A percentile compares a stretch with the other conserved stretches of the same genome.
Conservation (phyloP, 2,797 vertebrate species). For the Cyclopterus lumpus region DNA sequence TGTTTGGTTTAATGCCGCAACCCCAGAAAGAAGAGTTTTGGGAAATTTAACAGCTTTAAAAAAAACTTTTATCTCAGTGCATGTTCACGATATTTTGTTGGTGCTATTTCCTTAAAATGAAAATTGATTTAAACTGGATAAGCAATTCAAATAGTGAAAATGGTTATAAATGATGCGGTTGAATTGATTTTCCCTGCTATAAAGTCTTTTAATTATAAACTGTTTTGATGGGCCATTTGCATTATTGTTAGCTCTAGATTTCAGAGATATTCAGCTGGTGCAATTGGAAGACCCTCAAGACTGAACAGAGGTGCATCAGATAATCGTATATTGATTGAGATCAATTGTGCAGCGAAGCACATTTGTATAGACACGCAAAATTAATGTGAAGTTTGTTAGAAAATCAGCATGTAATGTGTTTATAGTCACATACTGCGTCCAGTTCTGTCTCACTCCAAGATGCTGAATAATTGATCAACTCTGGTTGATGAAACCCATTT, state of each 20-base stretch:
- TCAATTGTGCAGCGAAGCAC: conserved; percentile 8
- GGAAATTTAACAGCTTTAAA: conserved; percentile 45
- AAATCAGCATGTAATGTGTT: conserved; percentile 47
- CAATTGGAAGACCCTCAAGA: neutral
- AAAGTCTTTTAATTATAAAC: conserved; percentile 24
- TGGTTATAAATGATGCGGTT: conserved; percentile 25
- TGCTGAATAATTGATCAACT: conserved; percentile 71
- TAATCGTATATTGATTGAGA: conserved; percentile 39
- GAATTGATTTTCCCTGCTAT: conserved; percentile 14
- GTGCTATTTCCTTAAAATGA: conserved; percentile 2
- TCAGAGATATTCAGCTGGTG: neutral
- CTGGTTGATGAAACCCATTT: conserved; percentile 61
- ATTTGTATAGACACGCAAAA: conserved; percentile 24
- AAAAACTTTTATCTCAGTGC: neutral
- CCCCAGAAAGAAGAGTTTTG: conserved; percentile 37
- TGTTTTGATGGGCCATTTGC: conserved; percentile 27
- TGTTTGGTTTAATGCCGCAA: conserved; percentile 55
- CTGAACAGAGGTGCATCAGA: conserved; percentile 3
- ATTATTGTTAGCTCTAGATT: conserved; percentile 3
- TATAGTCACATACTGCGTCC: conserved; percentile 50
- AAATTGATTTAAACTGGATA: conserved; percentile 35
- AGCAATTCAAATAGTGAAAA: conserved; percentile 8
- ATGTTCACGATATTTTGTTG: conserved; percentile 2
- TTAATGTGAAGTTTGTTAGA: conserved; percentile 19
- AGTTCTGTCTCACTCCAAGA: conserved; percentile 51